Evolutionary conservation across 2,113 vertebrate genomes (phyloP).

Genomic region (Rutilus rutilus): DNA sequence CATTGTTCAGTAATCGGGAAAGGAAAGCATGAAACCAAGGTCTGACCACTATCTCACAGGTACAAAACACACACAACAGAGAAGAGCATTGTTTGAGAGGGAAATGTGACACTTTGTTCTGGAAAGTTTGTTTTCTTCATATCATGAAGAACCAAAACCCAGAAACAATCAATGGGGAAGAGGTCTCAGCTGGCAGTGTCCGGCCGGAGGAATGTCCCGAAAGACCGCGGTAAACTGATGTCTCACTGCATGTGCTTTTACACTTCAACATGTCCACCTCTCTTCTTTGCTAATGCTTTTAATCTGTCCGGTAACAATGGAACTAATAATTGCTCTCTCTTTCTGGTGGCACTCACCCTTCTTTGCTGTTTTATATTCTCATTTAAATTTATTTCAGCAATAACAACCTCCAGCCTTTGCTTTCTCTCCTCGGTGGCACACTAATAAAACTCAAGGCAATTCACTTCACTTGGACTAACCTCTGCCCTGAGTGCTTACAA

Average conservation of each 20-base stretch:
- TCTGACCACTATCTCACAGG: slow-evolving; percentile 36
- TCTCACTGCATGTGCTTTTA: not conserved
- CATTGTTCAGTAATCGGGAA: not conserved
- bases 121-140: slow-evolving; percentile 39
- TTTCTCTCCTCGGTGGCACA: not conserved
- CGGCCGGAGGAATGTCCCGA: slow-evolving; percentile 31
- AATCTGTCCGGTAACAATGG: not conserved
- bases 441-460: slow-evolving; percentile 22
- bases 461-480: not conserved
- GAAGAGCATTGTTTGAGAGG: slow-evolving; percentile 42
- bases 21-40: slow-evolving; percentile 27
- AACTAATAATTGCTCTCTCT: not conserved
- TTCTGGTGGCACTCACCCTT: not conserved
- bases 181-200: slow-evolving; percentile 17
- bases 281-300: not conserved
- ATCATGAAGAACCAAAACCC: slow-evolving; percentile 45
- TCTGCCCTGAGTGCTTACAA: slow-evolving; percentile 1
- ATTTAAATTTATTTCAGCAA: slow-evolving; percentile 9
- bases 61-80: slow-evolving; percentile 39
- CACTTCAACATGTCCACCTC: not conserved
- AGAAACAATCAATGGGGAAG: slow-evolving; percentile 34
- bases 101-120: slow-evolving; percentile 42
- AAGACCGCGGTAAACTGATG: not conserved
- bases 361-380: slow-evolving; percentile 11
- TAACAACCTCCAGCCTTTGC: not conserved